These are phyloP conservation scores for Hystrix cristata DNA, from an alignment of 2,113 vertebrate species.

Conservation along the genomic window DNA sequence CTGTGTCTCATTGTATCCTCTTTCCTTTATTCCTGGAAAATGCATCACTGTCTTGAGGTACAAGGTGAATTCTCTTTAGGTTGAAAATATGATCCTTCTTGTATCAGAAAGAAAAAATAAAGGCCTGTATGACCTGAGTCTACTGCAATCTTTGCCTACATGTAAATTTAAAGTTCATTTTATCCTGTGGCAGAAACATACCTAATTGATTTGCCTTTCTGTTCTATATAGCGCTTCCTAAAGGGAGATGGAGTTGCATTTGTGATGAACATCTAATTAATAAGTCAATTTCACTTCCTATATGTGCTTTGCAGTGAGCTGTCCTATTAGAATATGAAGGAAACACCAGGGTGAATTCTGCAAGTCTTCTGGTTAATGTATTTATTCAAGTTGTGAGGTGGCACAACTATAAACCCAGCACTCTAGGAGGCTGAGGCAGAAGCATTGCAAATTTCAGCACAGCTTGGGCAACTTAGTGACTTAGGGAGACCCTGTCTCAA, in stretches of 20 bases:
- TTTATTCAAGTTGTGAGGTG: background rate
- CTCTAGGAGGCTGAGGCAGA: background rate
- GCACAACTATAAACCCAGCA: background rate
- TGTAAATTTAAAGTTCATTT: constrained; percentile 56
- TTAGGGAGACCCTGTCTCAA: background rate
- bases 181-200: constrained; percentile 39
- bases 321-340: constrained; percentile 41
- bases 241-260: constrained; percentile 26
- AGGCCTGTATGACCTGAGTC: background rate
- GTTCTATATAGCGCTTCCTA: constrained; percentile 46
- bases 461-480: background rate
- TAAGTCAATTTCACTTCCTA: constrained; percentile 59
- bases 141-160: background rate
- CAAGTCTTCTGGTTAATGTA: constrained; percentile 24
- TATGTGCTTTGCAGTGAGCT: constrained; percentile 3
- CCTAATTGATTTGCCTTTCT: constrained; percentile 60
- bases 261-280: constrained; percentile 56
- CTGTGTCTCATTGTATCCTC: constrained; percentile 43
- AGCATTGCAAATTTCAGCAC: background rate
- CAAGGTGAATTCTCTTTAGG: constrained; percentile 43
- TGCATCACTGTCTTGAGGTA: constrained; percentile 34
- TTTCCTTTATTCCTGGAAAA: constrained; percentile 55
- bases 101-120: constrained; percentile 61
- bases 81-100: constrained; percentile 44
- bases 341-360: constrained; percentile 32